These are phyloP conservation scores for Lemur catta DNA, from an alignment of 2,797 vertebrate species.

Conservation along the genomic window DNA sequence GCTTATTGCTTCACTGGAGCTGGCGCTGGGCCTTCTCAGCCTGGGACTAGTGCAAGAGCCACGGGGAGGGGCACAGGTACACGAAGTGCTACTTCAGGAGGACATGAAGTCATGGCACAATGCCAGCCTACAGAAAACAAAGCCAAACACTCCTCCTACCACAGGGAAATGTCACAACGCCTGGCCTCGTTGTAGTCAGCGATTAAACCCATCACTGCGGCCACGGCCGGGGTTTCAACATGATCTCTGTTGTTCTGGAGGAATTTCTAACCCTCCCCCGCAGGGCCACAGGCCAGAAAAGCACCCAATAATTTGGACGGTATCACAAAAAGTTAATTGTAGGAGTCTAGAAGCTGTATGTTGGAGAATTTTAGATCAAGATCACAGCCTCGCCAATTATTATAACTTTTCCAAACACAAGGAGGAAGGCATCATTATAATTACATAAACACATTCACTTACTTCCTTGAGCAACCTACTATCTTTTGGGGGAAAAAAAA, in stretches of 20 bases:
- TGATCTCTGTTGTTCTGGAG: constrained; percentile 20
- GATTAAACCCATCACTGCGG: constrained; percentile 3
- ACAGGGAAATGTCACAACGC: neutral
- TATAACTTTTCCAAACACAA: neutral
- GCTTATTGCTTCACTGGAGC: constrained; percentile 63
- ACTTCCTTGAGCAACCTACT: neutral
- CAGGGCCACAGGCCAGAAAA: neutral
- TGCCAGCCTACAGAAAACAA: constrained; percentile 38
- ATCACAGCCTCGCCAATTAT: neutral
- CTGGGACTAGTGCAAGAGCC: constrained; percentile 36
- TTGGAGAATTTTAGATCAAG: neutral
- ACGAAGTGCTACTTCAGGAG: constrained; percentile 35
- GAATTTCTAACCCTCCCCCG: neutral
- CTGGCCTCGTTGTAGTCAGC: neutral
- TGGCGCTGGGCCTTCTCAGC: constrained; percentile 52
- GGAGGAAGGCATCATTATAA: neutral
- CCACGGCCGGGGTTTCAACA: constrained; percentile 1
- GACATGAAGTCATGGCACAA: neutral
- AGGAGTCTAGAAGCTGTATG: neutral
- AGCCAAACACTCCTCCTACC: neutral
- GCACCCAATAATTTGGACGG: neutral
- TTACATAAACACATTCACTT: constrained; percentile 19
- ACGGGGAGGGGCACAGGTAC: neutral
- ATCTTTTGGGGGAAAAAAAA: neutral
- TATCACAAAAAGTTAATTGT: neutral